Conservation (phyloP, 2,888 invertebrate genomes). For the Drosophila villosipedis region DNA sequence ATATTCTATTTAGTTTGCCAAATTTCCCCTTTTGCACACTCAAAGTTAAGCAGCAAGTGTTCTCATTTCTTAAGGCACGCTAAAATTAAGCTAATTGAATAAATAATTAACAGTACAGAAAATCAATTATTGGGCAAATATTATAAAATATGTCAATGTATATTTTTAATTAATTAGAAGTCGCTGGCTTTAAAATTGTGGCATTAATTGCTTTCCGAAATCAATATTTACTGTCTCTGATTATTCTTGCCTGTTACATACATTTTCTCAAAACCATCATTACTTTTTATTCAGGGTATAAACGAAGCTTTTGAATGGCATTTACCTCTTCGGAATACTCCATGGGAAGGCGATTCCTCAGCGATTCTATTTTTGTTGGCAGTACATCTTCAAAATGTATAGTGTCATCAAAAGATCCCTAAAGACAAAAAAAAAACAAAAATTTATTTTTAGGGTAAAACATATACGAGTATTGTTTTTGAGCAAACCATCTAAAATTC, state of each 20-base stretch:
- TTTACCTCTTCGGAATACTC: constrained; percentile 82
- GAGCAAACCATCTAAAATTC: not conserved
- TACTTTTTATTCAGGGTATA: not conserved
- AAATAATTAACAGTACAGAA: not conserved
- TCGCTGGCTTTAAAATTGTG: not conserved
- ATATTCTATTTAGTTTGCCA: not conserved
- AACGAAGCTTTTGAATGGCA: not conserved
- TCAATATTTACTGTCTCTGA: not conserved
- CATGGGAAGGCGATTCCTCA: constrained; percentile 73
- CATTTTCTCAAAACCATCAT: not conserved
- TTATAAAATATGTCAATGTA: not conserved
- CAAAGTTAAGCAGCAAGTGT: not conserved
- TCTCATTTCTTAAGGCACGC: not conserved
- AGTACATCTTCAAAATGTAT: constrained; percentile 87
- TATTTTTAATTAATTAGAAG: not conserved
- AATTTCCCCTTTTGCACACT: not conserved
- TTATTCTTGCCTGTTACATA: not conserved
- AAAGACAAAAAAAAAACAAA: not conserved
- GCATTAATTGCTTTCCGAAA: not conserved
- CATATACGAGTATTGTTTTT: not conserved
- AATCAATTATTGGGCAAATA: not conserved
- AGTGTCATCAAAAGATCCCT: constrained; percentile 90
- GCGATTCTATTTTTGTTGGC: constrained; percentile 84
- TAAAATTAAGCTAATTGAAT: not conserved
- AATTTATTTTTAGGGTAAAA: not conserved